A percentile compares a stretch with the other conserved stretches of the same genome.
phyloP scores from a whole-genome alignment of 2,113 vertebrate genomes.

The Oryzias javanicus region DNA sequence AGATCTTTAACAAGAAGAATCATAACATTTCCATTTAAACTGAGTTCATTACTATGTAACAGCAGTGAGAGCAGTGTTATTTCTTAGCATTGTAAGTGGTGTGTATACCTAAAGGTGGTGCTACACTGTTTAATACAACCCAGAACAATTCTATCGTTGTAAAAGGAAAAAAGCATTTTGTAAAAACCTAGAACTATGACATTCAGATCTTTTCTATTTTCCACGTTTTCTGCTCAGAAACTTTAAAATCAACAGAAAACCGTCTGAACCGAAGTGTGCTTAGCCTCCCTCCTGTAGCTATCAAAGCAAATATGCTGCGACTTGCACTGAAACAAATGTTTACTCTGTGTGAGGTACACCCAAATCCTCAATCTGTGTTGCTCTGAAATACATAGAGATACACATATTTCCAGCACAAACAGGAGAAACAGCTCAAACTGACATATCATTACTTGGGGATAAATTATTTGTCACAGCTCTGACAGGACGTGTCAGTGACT shows the following conservation, averaged over 20 bases:
- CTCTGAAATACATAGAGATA: slow-evolving; percentile 15
- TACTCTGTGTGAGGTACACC: slow-evolving; percentile 42
- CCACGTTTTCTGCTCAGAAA: slow-evolving; percentile 56
- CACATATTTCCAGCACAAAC: slow-evolving; percentile 47
- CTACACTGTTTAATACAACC: slow-evolving; percentile 54
- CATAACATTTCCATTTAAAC: slow-evolving; percentile 24
- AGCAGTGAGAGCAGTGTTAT: slow-evolving; percentile 50
- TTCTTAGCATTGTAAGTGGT: slow-evolving; percentile 63
- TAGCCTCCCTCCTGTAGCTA: slow-evolving; percentile 75
- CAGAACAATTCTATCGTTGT: neutral
- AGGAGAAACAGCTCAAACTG: too few relatives aligned
- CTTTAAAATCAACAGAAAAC: slow-evolving; percentile 60
- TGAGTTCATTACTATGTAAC: slow-evolving; percentile 43
- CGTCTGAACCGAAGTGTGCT: slow-evolving; percentile 80
- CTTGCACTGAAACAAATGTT: slow-evolving; percentile 64
- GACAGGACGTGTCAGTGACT: too few relatives aligned
- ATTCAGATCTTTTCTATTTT: slow-evolving; percentile 59
- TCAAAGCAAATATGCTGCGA: slow-evolving; percentile 62
- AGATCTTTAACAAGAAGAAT: neutral
- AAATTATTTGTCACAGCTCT: too few relatives aligned
- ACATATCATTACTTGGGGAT: too few relatives aligned
- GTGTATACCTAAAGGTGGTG: slow-evolving; percentile 63
- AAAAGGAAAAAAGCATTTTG: slow-evolving; percentile 54
- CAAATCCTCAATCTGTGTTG: slow-evolving; percentile 40
- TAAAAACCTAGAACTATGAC: slow-evolving; percentile 34